phyloP scores from a whole-genome alignment of 1,140 invertebrate species.

The Drosophila tropicalis region DNA sequence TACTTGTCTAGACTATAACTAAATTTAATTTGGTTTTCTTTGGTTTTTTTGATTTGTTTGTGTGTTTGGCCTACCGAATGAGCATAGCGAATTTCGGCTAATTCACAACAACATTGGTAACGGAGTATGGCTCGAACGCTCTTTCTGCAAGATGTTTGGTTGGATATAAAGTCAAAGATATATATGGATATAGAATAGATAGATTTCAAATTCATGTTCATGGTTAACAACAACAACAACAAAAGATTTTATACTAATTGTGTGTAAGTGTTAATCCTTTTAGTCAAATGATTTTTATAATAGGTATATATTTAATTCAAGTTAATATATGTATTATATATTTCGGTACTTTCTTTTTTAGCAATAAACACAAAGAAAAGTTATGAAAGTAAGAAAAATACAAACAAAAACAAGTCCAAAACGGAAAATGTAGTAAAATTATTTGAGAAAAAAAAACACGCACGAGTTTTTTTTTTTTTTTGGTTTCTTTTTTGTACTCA shows the following conservation, averaged over 20 bases:
- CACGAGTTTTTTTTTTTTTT: slow-evolving; percentile 44
- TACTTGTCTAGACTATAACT: slow-evolving; percentile 12
- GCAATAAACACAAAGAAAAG: slow-evolving; percentile 37
- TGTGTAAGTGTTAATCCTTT: not conserved
- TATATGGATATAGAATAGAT: slow-evolving; percentile 51
- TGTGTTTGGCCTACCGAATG: slow-evolving; percentile 83
- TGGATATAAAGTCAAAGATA: slow-evolving; percentile 72
- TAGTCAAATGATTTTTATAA: slow-evolving; percentile 32
- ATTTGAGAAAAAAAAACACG: slow-evolving; percentile 69
- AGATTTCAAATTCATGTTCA: slow-evolving; percentile 15
- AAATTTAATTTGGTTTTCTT: slow-evolving; percentile 48
- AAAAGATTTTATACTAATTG: slow-evolving; percentile 1
- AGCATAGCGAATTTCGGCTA: slow-evolving; percentile 83
- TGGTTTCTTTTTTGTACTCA: slow-evolving; percentile 43
- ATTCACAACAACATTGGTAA: slow-evolving; percentile 84
- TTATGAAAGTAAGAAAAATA: not conserved
- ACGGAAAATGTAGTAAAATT: slow-evolving; percentile 40
- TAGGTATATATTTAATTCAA: slow-evolving; percentile 40
- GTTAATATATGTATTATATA: slow-evolving; percentile 38
- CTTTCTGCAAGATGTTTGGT: slow-evolving; percentile 83
- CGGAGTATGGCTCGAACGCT: slow-evolving; percentile 83
- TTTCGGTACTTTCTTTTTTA: not conserved
- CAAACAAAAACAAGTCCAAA: too few relatives aligned
- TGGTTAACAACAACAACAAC: slow-evolving; percentile 16
- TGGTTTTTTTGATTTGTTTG: slow-evolving; percentile 30